These are phyloP conservation scores for Neolamprologus sp. DNA, from an alignment of 2,113 vertebrate species.

Conservation along the genomic window DNA sequence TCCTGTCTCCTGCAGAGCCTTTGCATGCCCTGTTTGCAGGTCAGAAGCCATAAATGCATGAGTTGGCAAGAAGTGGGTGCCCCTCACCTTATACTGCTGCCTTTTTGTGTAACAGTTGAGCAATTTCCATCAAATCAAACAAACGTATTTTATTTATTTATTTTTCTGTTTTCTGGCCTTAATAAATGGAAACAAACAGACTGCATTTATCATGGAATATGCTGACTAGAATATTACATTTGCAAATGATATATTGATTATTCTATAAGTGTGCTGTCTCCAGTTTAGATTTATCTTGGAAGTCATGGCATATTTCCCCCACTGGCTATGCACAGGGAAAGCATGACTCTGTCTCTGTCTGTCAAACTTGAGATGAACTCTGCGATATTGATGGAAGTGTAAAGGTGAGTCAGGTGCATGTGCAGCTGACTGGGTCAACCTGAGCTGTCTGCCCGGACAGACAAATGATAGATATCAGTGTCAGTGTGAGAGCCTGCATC, in stretches of 20 bases:
- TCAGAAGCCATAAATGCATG: neutral
- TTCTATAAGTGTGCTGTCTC: neutral
- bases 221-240: neutral
- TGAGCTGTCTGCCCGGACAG: neutral
- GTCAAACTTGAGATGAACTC: constrained; percentile 49
- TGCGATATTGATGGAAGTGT: neutral
- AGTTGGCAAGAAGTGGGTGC: neutral
- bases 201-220: neutral
- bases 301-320: neutral
- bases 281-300: neutral
- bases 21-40: neutral
- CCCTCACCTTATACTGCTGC: neutral
- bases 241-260: neutral
- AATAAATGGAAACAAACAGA: neutral
- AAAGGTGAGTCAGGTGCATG: neutral
- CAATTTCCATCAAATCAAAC: neutral
- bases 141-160: neutral
- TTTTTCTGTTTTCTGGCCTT: neutral
- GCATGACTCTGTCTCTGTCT: constrained; percentile 20
- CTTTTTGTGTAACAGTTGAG: neutral
- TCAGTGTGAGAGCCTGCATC: neutral
- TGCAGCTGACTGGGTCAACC: neutral
- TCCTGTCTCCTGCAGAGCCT: neutral
- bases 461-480: neutral
- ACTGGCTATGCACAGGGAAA: neutral